Evolutionary conservation across 1,140 invertebrate genomes (phyloP).

Genomic region (Anastatus disparis): DNA sequence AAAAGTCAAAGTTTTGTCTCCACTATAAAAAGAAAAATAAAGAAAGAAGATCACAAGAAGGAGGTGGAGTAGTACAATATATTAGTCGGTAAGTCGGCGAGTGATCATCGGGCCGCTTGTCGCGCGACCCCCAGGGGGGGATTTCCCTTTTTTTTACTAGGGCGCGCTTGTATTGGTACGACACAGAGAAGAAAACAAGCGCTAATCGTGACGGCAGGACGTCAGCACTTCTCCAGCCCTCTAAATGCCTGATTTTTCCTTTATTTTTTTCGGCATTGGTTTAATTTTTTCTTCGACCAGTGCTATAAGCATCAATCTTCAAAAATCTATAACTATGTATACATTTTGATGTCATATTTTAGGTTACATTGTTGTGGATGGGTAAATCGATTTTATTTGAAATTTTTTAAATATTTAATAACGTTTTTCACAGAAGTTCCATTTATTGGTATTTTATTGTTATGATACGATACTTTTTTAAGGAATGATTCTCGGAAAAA

Average conservation of each 20-base stretch:
- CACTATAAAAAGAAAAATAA: no score
- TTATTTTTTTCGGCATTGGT: background rate
- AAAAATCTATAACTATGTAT: no score
- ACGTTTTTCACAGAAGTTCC: background rate
- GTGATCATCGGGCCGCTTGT: background rate
- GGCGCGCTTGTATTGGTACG: background rate
- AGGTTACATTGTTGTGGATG: no score
- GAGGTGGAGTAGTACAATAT: no score
- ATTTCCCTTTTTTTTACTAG: background rate
- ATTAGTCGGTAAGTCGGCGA: background rate
- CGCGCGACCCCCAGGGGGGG: background rate
- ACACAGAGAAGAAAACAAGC: background rate
- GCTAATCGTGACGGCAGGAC: background rate
- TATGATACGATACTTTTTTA: background rate
- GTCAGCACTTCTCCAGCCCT: background rate
- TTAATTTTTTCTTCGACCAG: background rate
- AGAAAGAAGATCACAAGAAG: background rate
- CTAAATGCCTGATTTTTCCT: background rate
- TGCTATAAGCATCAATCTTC: no score
- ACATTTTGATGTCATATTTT: no score
- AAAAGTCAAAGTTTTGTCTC: no score
- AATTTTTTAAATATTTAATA: background rate
- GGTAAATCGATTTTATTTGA: no score
- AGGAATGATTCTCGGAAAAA: background rate
- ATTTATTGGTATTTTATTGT: background rate